Evolutionary conservation across 2,113 vertebrate genomes (phyloP), one percentile per base, ranked within the genome.

Genomic region (Nerophis ophidion): DNA sequence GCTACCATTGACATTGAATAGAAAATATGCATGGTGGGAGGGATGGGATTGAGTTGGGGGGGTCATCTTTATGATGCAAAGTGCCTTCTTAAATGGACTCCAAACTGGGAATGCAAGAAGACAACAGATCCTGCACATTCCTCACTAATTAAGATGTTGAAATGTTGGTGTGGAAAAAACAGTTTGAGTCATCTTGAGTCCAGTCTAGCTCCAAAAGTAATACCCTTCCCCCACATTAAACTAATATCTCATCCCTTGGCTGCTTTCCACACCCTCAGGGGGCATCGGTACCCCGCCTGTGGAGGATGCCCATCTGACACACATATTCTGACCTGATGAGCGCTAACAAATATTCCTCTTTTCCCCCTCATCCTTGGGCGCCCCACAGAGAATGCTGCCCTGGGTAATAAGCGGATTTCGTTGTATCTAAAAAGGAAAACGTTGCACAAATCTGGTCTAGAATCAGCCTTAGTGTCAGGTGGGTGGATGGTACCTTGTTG

Each of bases 401-500:
- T 26, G 26, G 26, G 26, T 4, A 26, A 26, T 26, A 26, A 26
- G 26, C 4, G 26, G 26, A 4, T 26, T 26, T 26, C 26, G 4
- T 26, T 26, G 26, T 26, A 26, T 4, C 26, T 26, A 26, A 26
- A 26, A 26, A 26, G 26, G 26, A 26, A 26, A 26, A 26, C 26
- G 26, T 26, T 26, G 26, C 2, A 26, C 26, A 26, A 26, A 3
- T 26, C 26, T 26, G 26, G 26, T 26, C 26, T 26, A 26, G 26
- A 26, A 26, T 26, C 26, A 3, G 26, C 26, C 26, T 26, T 26
- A 26, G 26, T 3, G 26, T 26, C 26, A 26, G 2, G 3, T 26
- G 26, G 26, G 26, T 26, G 26, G 26, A 26, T 26, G 26, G 26
- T 65, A 95, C 95, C 93, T 95, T 96, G 79, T 97, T 98, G 81